A percentile compares a stretch with the other conserved stretches of the same genome.
These are phyloP conservation scores for Salticus scenicus DNA, from an alignment of 2,888 invertebrate genomes.

Conservation along the genomic window DNA sequence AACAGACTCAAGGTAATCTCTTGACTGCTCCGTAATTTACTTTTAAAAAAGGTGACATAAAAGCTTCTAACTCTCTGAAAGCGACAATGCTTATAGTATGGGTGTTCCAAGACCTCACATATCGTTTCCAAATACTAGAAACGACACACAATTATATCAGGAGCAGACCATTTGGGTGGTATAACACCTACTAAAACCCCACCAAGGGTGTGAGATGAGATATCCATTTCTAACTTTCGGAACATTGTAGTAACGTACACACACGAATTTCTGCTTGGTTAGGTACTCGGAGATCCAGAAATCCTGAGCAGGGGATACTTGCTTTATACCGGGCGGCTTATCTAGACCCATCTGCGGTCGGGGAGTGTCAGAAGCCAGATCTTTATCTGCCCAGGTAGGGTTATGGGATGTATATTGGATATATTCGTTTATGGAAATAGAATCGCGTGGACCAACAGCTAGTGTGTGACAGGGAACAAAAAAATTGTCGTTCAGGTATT, in stretches of 20 bases:
- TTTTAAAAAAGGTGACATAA: neutral
- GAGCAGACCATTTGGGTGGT: neutral
- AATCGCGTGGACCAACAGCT: neutral
- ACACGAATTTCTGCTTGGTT: slow-evolving; percentile 30
- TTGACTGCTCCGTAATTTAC: neutral
- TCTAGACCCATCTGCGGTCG: slow-evolving; percentile 10
- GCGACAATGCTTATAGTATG: neutral
- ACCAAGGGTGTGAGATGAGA: neutral
- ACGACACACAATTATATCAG: neutral
- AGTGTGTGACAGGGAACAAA: neutral
- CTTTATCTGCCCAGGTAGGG: neutral
- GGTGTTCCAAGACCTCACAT: neutral
- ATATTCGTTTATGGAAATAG: neutral
- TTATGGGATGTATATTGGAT: neutral
- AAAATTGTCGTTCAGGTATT: neutral
- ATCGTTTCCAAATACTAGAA: neutral
- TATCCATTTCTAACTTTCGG: neutral
- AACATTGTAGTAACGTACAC: neutral
- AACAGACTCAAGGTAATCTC: no score
- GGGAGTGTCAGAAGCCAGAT: slow-evolving; percentile 35
- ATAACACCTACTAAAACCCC: neutral
- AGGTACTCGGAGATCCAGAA: slow-evolving; percentile 46
- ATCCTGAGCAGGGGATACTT: slow-evolving; percentile 25
- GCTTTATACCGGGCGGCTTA: slow-evolving; percentile 1
- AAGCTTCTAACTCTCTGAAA: neutral